Evolutionary conservation across 2,113 vertebrate species (phyloP).

Genomic region (Myotis lucifugus): DNA sequence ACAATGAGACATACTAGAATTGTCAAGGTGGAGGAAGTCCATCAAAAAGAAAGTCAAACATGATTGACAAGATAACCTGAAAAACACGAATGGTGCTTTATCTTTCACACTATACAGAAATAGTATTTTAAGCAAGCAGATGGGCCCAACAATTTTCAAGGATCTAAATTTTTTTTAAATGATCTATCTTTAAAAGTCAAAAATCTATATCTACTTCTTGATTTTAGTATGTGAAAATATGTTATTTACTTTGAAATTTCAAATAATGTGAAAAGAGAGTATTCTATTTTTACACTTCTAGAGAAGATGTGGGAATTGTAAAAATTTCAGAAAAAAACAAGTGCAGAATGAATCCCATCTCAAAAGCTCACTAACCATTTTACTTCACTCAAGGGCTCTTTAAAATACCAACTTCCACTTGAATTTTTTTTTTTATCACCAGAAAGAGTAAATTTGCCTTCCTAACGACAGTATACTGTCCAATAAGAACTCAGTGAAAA

Average conservation of each 20-base stretch:
- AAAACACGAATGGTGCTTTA: not conserved
- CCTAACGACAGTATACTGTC: not conserved
- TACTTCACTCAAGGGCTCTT: not conserved
- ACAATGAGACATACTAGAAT: not conserved
- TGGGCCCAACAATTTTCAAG: not conserved
- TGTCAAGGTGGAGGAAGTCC: not conserved
- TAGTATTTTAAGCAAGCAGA: not conserved
- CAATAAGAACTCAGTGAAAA: not conserved
- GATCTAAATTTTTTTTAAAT: not conserved
- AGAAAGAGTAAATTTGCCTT: not conserved
- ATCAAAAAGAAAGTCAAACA: not conserved
- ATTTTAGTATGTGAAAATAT: not conserved
- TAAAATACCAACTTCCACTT: not conserved
- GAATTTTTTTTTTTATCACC: not conserved
- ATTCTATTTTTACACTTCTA: not conserved
- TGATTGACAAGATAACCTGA: not conserved
- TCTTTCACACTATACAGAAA: not conserved
- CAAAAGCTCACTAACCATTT: conserved; percentile 2
- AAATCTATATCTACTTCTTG: not conserved
- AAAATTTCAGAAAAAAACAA: not conserved
- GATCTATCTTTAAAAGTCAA: not conserved
- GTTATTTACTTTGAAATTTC: conserved; percentile 26
- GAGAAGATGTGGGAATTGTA: not conserved
- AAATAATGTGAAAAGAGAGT: not conserved
- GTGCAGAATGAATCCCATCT: not conserved